Evolutionary conservation across 2,888 invertebrate genomes (phyloP).

Genomic region (Cheilosia vulpina): DNA sequence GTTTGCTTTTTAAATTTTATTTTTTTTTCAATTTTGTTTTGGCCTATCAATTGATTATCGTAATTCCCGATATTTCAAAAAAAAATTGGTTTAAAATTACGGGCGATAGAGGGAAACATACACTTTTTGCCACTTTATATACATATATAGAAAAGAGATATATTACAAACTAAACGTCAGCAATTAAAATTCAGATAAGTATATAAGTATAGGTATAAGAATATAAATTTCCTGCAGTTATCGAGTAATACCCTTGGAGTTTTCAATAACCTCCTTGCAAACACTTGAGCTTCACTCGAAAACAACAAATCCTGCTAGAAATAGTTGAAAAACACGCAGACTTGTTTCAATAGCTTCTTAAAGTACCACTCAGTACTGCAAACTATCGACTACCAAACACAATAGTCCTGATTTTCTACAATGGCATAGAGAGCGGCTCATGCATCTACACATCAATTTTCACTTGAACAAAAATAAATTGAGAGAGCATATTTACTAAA

Average conservation of each 20-base stretch:
- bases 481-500: background rate
- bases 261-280: constrained; percentile 25
- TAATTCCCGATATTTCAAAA: too few species aligned
- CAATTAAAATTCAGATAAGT: too few species aligned
- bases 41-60: too few species aligned
- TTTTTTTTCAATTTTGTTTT: too few species aligned
- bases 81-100: too few species aligned
- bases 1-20: too few species aligned
- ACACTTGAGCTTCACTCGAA: constrained; percentile 25
- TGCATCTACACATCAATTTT: background rate
- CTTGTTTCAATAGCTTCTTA: constrained; percentile 34
- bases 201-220: too few species aligned
- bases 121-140: too few species aligned
- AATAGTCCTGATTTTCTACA: constrained; percentile 17
- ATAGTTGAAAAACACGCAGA: constrained; percentile 24
- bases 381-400: constrained; percentile 37
- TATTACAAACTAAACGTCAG: too few species aligned
- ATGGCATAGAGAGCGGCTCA: constrained; percentile 7
- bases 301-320: constrained; percentile 12
- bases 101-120: too few species aligned
- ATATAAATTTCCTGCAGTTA: too few species aligned
- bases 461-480: constrained; percentile 10
- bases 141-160: too few species aligned
- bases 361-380: constrained; percentile 20
- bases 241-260: background rate